Base-by-base conservation (phyloP, 2,113 vertebrate species). In the Passer domesticus region DNA sequence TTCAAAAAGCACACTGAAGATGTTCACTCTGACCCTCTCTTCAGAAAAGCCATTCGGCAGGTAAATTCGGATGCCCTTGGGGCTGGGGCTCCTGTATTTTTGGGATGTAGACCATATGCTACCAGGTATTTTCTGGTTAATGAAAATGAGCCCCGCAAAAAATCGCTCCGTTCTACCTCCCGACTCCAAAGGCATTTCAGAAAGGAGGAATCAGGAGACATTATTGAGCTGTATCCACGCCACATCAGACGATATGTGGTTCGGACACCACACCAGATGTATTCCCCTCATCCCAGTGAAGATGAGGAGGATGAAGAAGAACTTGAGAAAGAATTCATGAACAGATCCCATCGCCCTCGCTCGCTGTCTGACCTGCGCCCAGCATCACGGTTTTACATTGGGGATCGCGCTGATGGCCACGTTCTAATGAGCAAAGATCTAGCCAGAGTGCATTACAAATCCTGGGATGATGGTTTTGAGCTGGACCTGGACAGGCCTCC, bases 121-220 rank as follows among this genome's bases (percentile, higher is more conserved):
- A 98, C 98, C 39, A 98, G 98, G 47, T 99, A 99, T 59, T 98
- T 98, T 35, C 86, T 99, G 11, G 95, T 99, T 59, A 98, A 98
- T 5, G 99, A 99, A 93, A 98, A 97, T 0, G 98, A 98, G 39
- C 75, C 98, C 75, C 97, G 97, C 67, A 98, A 97, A 82, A 99
- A 98, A 84, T 58, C 97, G 1, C 86, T 97, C 27, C 98, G 98
- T 43, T 97, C 98, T 1, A 78, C 98, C 28, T 97, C 98, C 7
- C 97, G 98, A 23, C 88, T 98, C 47, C 99, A 98, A 17, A 97
- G 98, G 31, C 98, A 98, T 79, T 98, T 98, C 81, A 96, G 98
- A 76, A 97, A 98, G 83, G 98, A 98, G 2, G 98, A 98, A 50
- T 82, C 97, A 0, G 77, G 97, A 6, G 98, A 98, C 12, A 73